These are phyloP conservation scores for Nephrocerus scutellatus DNA, from an alignment of 2,888 invertebrate genomes.

Conservation along the genomic window DNA sequence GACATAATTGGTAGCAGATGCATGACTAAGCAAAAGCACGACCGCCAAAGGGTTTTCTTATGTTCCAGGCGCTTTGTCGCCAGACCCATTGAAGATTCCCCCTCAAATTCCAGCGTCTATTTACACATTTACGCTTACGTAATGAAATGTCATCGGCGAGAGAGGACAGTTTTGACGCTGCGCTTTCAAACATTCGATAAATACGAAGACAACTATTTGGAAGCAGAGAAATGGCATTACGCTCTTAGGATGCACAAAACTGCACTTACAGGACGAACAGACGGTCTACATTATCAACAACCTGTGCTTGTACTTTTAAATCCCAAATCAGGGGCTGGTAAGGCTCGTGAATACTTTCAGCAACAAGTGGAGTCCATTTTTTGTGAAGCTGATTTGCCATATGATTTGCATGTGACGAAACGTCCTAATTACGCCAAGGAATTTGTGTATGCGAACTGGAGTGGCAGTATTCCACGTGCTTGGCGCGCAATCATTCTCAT, in stretches of 20 bases:
- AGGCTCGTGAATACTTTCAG: constrained; percentile 79
- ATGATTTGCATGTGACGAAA: constrained; percentile 82
- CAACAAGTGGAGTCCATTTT: constrained; percentile 76
- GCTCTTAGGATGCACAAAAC: constrained; percentile 65
- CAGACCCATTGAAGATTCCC: constrained; percentile 53
- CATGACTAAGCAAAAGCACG: too few relatives aligned
- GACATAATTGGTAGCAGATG: constrained; percentile 78
- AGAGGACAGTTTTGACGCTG: constrained; percentile 73
- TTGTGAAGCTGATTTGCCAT: constrained; percentile 78
- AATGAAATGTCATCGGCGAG: constrained; percentile 64
- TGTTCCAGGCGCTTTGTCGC: too few relatives aligned
- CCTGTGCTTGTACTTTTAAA: constrained; percentile 78
- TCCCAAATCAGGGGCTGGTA: constrained; percentile 91
- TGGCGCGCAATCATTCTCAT: constrained; percentile 72
- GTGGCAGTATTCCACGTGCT: constrained; percentile 56
- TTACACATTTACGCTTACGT: constrained; percentile 79
- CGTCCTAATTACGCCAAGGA: constrained; percentile 77
- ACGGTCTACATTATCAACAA: too few relatives aligned
- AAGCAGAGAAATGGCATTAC: constrained; percentile 76
- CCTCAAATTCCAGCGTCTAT: constrained; percentile 67
- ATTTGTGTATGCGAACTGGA: constrained; percentile 56
- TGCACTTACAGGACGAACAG: too few relatives aligned
- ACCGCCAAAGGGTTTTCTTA: too few relatives aligned
- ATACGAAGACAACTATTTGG: constrained; percentile 77
- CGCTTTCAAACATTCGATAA: constrained; percentile 78